Base-by-base conservation (phyloP, 1,140 invertebrate genomes). In the Reticulitermes speratus region DNA sequence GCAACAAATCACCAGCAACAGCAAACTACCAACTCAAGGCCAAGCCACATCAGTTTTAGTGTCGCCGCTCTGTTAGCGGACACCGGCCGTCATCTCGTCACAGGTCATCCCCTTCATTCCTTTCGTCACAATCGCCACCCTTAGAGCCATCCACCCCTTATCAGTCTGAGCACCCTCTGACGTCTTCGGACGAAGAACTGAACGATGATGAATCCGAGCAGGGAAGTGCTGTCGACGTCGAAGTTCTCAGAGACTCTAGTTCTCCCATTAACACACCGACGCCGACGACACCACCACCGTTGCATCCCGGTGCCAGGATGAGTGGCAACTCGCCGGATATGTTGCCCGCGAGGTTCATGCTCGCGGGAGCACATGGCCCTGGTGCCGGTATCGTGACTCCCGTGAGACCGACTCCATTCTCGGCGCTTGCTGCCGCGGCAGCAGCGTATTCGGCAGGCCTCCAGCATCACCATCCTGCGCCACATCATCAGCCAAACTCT, bases 221-320 rank as follows among this genome's bases (percentile, higher is more conserved):
- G 87, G 94, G 94, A 88, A 94, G 94, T 87, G 94, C 93, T 89
- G 94, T 94, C 14, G 94, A 95, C 88, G 94, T 95, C 45, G 94
- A 95, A 89, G 94, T 87, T 23, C 52, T 86, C 38, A 52, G 69
- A 44, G 75, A 83, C 81, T 82, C 14, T 11, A 48, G 30, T 44
- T 85, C 85, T 3, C 83, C 83, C 25, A 19, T 45, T 23, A 45
- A n/a, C 32, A 81, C 52, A 14, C 45, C 86, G 32, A 86, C 86
- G 44, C 44, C 86, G 2, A 23, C 16, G 44, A 84, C 81, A 75
- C 82, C 86, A 16, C 25, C 86, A 75, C 82, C 86, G 25, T 44
- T 75, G 75, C 75, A 81, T 16, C 65, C 85, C 9, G n/a, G 75
- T 38, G 14, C 75, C 30, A 32, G 44, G 38, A 8, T 44, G 12